These are phyloP conservation scores for Ispidina picta DNA, from an alignment of 2,797 vertebrate species.

Conservation along the genomic window DNA sequence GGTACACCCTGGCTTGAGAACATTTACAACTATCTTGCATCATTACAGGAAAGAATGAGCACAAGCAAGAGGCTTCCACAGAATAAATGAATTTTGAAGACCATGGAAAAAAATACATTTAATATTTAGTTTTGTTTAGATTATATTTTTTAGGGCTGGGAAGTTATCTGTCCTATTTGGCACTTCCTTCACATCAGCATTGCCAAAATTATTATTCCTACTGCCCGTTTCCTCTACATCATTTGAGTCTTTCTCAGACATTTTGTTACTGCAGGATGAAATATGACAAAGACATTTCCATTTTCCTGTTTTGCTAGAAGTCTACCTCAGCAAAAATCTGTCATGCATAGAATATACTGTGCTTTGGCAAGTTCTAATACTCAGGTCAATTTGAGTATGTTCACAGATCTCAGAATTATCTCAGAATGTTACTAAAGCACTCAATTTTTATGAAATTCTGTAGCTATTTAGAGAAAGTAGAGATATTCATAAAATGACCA, in stretches of 20 bases:
- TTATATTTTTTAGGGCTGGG: not conserved
- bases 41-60: not conserved
- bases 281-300: not conserved
- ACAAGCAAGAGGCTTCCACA: not conserved
- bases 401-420: not conserved
- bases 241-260: not conserved
- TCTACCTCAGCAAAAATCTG: not conserved
- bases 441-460: too few relatives aligned
- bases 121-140: not conserved
- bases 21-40: not conserved
- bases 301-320: not conserved
- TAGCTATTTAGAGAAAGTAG: too few relatives aligned
- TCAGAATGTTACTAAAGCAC: too few relatives aligned
- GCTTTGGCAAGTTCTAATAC: not conserved
- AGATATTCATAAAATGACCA: too few relatives aligned
- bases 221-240: not conserved
- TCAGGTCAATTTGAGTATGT: not conserved
- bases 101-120: not conserved
- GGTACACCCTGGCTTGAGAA: not conserved
- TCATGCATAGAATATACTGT: not conserved
- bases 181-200: not conserved
- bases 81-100: not conserved
- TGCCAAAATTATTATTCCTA: not conserved
- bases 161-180: not conserved
- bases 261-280: not conserved